Percentiles rank a stretch among this genome's conserved stretches.
Conservation (phyloP, 2,797 vertebrate species). For the Eulemur albifrons region DNA sequence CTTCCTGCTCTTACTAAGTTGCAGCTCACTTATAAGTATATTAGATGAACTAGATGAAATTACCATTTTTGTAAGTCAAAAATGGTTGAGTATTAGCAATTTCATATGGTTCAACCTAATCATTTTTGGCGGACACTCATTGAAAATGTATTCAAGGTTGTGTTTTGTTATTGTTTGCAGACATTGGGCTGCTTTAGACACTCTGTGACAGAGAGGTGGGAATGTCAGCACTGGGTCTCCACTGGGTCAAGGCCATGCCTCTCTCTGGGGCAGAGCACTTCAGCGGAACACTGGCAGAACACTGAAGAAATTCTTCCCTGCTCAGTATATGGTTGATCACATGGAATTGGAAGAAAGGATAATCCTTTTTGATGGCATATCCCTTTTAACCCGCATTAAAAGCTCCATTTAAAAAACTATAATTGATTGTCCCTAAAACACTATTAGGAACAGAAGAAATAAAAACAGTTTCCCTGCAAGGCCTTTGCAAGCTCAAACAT, state of each 20-base stretch:
- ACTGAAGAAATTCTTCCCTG: too few relatives aligned
- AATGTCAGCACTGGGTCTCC: fast-evolving
- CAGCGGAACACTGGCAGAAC: background rate
- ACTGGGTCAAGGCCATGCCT: background rate
- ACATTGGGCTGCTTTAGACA: background rate
- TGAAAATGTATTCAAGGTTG: background rate
- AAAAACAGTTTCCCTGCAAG: background rate
- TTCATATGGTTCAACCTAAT: background rate
- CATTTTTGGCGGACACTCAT: background rate
- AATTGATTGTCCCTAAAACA: background rate
- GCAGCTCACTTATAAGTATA: background rate
- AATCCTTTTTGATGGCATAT: background rate
- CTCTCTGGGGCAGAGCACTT: background rate
- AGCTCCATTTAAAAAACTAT: background rate
- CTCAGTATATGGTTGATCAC: background rate
- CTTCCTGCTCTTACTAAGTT: background rate
- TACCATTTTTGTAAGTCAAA: background rate
- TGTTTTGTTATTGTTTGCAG: too few relatives aligned
- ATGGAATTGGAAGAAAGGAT: background rate
- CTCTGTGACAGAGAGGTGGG: background rate
- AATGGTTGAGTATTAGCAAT: background rate
- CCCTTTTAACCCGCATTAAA: background rate
- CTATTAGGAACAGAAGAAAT: background rate
- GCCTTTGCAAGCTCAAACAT: background rate
- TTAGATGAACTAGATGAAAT: background rate